Percentiles rank a stretch among this genome's conserved stretches.
Conservation (phyloP, 2,888 invertebrate genomes). For the Coenonympha glycerion region DNA sequence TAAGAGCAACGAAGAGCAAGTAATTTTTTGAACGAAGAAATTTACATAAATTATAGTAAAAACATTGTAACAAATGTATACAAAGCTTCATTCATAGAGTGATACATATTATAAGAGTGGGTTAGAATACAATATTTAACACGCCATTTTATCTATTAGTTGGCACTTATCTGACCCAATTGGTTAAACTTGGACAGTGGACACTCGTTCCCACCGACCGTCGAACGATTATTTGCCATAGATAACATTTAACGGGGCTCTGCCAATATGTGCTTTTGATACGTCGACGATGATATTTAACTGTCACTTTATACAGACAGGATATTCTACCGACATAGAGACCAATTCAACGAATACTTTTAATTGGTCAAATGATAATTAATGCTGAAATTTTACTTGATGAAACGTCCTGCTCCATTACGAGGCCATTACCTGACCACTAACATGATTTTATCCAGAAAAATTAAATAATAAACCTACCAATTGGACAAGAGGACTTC, state of each 20-base stretch:
- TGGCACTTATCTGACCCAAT: constrained; percentile 27
- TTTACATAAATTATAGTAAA: no score
- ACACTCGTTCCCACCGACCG: constrained; percentile 30
- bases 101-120: not conserved
- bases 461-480: no score
- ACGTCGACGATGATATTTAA: constrained; percentile 4
- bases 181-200: constrained; percentile 27
- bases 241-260: constrained; percentile 32
- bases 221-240: constrained; percentile 31
- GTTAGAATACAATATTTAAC: not conserved
- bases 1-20: no score
- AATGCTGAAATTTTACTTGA: no score
- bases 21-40: no score
- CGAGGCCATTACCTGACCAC: no score
- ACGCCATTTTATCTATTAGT: constrained; percentile 4
- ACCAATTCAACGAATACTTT: no score
- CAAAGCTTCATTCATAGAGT: not conserved
- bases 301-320: not conserved
- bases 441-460: no score
- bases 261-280: constrained; percentile 35
- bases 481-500: no score
- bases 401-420: no score
- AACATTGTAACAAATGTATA: no score
- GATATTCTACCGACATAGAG: not conserved
- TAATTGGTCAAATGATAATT: no score